Evolutionary conservation across 2,113 vertebrate genomes (phyloP).

Genomic region (Menidia beryllina): DNA sequence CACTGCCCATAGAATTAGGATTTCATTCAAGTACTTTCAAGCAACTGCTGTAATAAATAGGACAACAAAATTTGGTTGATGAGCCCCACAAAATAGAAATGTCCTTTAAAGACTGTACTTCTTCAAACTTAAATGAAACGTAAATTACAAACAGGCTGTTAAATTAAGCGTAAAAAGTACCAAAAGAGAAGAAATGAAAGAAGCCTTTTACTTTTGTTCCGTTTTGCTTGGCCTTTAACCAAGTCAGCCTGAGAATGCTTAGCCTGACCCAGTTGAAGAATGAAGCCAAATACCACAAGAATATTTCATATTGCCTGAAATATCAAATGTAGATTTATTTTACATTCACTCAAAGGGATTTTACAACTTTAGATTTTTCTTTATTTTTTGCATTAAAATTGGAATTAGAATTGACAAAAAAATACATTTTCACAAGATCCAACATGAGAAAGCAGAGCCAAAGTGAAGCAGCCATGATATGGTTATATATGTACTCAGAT

Average conservation of each 20-base stretch:
- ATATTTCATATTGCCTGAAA: constrained; percentile 40
- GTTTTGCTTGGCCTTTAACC: not conserved
- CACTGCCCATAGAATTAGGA: not conserved
- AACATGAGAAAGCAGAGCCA: not conserved
- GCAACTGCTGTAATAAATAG: not conserved
- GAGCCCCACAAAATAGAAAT: not conserved
- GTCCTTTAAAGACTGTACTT: too few species aligned
- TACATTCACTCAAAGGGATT: not conserved
- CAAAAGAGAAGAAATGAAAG: not conserved
- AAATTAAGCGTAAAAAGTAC: too few species aligned
- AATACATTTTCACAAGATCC: not conserved
- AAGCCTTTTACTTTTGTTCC: not conserved
- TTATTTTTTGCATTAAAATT: too few species aligned
- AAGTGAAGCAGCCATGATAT: not conserved
- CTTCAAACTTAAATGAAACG: too few species aligned
- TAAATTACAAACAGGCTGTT: too few species aligned
- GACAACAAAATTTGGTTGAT: not conserved
- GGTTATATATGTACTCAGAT: not conserved
- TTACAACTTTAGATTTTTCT: too few species aligned
- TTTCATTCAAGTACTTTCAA: not conserved
- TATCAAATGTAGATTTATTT: constrained; percentile 24
- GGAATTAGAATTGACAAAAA: not conserved
- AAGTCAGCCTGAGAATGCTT: constrained; percentile 25
- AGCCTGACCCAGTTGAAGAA: constrained; percentile 12
- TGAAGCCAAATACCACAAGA: constrained; percentile 34